Evolutionary conservation across 2,113 vertebrate genomes (phyloP).

Genomic region (Nycticryphes semicollaris): DNA sequence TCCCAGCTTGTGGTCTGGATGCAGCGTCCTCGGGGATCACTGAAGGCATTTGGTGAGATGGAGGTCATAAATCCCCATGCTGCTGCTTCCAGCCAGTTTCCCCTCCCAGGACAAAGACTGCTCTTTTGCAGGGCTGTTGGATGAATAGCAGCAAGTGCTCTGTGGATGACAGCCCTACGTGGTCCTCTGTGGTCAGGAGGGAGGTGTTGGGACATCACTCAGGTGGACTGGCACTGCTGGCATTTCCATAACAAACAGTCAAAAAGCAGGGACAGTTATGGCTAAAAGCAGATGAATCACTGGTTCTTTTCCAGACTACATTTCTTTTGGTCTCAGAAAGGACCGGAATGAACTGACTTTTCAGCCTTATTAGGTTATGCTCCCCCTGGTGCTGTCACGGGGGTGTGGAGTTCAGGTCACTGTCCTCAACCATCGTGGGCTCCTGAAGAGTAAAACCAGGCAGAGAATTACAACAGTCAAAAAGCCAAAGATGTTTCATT

Average conservation of each 20-base stretch:
- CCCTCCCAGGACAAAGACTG: not conserved
- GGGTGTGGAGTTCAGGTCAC: not conserved
- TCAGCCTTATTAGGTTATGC: not conserved
- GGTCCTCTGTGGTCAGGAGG: not conserved
- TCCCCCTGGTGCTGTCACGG: not conserved
- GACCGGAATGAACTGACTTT: not conserved
- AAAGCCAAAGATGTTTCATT: not conserved
- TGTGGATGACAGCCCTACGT: not conserved
- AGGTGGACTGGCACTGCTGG: fast-evolving
- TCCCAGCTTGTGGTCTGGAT: not conserved
- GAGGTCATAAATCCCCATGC: not conserved
- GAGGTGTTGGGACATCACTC: not conserved
- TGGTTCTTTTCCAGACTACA: not conserved
- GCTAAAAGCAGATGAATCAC: not conserved
- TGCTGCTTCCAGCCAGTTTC: not conserved
- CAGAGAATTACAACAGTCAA: not conserved
- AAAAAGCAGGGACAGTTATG: not conserved
- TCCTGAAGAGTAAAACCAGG: not conserved
- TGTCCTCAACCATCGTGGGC: not conserved
- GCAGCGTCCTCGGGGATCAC: not conserved
- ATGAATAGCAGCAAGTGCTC: fast-evolving
- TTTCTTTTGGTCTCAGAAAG: not conserved
- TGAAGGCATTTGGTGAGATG: not conserved
- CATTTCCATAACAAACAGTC: not conserved
- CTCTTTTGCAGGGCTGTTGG: not conserved